A percentile compares a stretch with the other conserved stretches of the same genome.
Conservation (phyloP, 2,113 vertebrate genomes). For the Nicator chloris region DNA sequence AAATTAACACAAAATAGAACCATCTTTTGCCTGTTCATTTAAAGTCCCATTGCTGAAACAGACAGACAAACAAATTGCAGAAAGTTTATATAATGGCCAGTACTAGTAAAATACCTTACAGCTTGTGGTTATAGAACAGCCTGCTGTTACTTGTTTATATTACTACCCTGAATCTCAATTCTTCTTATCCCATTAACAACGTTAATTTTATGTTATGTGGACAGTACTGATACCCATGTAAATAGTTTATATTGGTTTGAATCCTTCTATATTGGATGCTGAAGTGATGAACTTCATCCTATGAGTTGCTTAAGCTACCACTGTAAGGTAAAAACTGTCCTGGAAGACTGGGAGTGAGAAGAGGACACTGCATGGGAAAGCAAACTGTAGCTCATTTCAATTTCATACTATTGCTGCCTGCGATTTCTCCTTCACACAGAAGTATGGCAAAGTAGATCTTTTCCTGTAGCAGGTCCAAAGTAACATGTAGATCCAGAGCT, state of each 20-base stretch:
- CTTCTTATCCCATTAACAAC: not conserved
- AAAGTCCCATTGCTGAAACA: not conserved
- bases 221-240: not conserved
- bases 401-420: not conserved
- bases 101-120: not conserved
- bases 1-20: not conserved
- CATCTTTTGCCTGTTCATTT: not conserved
- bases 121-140: not conserved
- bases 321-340: not conserved
- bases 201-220: not conserved
- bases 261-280: not conserved
- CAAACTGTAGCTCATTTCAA: not conserved
- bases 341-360: not conserved
- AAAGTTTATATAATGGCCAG: not conserved
- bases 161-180: not conserved
- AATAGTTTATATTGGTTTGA: not conserved
- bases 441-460: not conserved
- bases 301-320: not conserved
- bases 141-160: not conserved
- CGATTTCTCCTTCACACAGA: not conserved
- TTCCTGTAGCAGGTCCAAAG: not conserved
- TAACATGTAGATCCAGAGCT: not conserved
- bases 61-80: not conserved
- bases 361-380: not conserved
- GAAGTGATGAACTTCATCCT: not conserved